Conservation (phyloP, 2,113 vertebrate species). For the Spea multiplicata region DNA sequence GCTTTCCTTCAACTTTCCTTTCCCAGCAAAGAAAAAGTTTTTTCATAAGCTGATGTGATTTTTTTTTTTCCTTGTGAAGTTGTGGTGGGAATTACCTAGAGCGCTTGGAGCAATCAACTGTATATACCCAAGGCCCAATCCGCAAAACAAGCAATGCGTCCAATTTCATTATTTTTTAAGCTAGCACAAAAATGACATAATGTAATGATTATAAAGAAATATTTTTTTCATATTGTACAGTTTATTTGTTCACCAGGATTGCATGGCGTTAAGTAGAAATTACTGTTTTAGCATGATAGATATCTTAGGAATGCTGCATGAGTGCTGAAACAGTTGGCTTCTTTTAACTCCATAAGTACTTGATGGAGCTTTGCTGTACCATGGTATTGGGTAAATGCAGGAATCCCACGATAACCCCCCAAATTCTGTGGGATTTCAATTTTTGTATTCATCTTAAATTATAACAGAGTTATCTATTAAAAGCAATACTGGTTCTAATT, state of each 20-base stretch:
- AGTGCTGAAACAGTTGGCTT: no score
- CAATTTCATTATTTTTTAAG: slow-evolving; percentile 28
- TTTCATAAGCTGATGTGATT: slow-evolving; percentile 59
- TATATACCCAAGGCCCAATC: slow-evolving; percentile 52
- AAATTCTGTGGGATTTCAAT: no score
- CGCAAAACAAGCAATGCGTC: slow-evolving; percentile 31
- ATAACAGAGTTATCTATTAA: no score
- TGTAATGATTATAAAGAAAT: slow-evolving; percentile 43
- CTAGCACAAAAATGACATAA: slow-evolving; percentile 36
- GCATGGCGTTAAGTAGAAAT: no score
- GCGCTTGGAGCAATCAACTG: slow-evolving; percentile 52
- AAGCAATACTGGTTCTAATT: no score
- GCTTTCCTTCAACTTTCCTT: slow-evolving; percentile 76
- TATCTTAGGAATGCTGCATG: no score
- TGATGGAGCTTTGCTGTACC: no score
- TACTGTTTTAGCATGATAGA: no score
- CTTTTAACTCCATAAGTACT: no score
- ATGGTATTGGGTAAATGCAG: no score
- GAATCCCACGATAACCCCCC: no score
- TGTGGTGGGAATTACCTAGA: slow-evolving; percentile 57
- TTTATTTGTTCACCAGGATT: not conserved
- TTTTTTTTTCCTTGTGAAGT: slow-evolving; percentile 33
- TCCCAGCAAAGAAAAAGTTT: slow-evolving; percentile 63
- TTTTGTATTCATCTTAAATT: no score
- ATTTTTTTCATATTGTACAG: slow-evolving; percentile 29